These are phyloP conservation scores for Daphoenositta chrysoptera DNA, from an alignment of 2,113 vertebrate genomes.

Conservation along the genomic window DNA sequence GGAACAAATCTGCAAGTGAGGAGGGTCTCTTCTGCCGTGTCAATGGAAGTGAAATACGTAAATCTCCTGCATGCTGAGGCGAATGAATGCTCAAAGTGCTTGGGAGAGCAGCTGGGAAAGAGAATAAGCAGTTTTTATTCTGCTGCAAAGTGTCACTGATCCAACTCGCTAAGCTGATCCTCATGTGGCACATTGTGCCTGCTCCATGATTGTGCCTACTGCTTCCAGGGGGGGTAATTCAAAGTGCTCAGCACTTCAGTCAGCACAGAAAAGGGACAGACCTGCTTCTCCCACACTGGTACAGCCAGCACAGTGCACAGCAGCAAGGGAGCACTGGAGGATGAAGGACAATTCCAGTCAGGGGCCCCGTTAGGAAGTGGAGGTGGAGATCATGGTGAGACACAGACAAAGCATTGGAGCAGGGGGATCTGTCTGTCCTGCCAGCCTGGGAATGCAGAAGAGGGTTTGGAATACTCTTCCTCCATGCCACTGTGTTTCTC, in stretches of 20 bases:
- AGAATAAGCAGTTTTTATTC: not conserved
- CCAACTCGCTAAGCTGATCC: not conserved
- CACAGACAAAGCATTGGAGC: not conserved
- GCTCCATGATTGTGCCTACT: not conserved
- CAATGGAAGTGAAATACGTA: constrained; percentile 20
- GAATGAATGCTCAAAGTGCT: not conserved
- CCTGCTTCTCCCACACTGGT: not conserved
- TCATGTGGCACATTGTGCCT: not conserved
- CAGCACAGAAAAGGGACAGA: not conserved
- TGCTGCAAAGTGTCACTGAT: constrained; percentile 21
- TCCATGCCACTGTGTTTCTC: rapidly evolving
- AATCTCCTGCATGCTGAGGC: constrained; percentile 9
- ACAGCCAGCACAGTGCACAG: not conserved
- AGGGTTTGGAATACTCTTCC: not conserved
- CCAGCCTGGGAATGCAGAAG: not conserved
- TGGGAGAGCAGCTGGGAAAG: constrained; percentile 39
- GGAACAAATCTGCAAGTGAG: constrained; percentile 37
- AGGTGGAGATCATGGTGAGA: not conserved
- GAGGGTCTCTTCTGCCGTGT: constrained; percentile 15
- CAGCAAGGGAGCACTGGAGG: not conserved
- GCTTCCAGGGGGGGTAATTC: not conserved
- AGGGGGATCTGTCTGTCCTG: not conserved
- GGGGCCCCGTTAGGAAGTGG: not conserved
- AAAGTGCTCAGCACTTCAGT: not conserved
- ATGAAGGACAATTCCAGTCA: not conserved